Evolutionary conservation across 2,113 vertebrate species (phyloP), one percentile per base, ranked within the genome.

Genomic region (Sylvia atricapilla): DNA sequence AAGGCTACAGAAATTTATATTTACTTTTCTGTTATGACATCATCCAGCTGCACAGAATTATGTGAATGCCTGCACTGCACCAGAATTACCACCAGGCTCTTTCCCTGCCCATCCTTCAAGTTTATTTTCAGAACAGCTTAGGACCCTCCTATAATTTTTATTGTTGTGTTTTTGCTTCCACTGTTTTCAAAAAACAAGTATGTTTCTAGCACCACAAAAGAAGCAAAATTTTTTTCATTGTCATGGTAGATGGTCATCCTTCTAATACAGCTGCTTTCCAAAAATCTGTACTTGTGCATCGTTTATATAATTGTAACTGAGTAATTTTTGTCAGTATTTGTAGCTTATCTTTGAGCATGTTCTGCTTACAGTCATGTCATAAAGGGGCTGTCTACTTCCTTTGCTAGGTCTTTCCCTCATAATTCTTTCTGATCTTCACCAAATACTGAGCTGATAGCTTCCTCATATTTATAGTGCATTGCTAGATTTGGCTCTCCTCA

Each of bases 261-360:
- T 85, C 13, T 19, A 52, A 52, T 14, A 62, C 3, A 70, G 7
- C 6, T 66, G 23, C 18, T 62, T 87, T 74, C 50, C 10, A 60
- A 18, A 86, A 74, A 33, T 31, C 20, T 69, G 50, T 5, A 63
- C 10, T 39, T 53, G 7, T 66, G 21, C 20, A 44, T 62, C 2
- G 0, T 52, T 87, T 52, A 21, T 52, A 13, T 30, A 3, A 21
- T 9, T 33, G 31, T 58, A 93, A 67, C 0, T 0, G 0, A 77
- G 17, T 31, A 24, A 82, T 30, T 74, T 88, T 15, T 50, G 25
- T 62, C 13, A 2, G 2, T 7, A 30, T 39, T 49, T 46, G 18
- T 33, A 75, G 33, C 22, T 82, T 15, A 37, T 52, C 41, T 86
- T 83, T 7, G 2, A 72, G 21, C 2, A 17, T 22, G 15, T 35